Percentiles rank a stretch among this genome's conserved stretches.
Evolutionary conservation across 2,888 invertebrate species (phyloP).

Genomic region (Hipparchia sbordonii): DNA sequence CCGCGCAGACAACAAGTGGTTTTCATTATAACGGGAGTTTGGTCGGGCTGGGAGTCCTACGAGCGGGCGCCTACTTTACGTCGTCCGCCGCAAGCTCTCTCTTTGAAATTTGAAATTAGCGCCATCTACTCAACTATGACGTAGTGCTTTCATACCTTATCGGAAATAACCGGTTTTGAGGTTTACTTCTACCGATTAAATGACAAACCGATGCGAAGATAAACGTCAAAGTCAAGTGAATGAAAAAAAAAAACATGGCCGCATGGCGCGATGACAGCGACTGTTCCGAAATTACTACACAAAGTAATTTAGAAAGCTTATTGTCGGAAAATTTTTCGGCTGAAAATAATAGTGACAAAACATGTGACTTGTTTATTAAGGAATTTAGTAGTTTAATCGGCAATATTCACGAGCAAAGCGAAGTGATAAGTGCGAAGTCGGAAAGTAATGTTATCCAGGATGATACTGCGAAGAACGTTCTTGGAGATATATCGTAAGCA

Average conservation of each 20-base stretch:
- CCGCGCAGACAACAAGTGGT: conserved; percentile 77
- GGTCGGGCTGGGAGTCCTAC: conserved; percentile 65
- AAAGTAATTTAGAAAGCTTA: conserved; percentile 45
- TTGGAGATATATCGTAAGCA: conserved; percentile 53
- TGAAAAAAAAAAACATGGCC: conserved; percentile 64
- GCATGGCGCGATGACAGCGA: conserved; percentile 68
- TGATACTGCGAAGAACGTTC: conserved; percentile 46
- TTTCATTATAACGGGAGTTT: conserved; percentile 80
- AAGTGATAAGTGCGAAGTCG: conserved; percentile 43
- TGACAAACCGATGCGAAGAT: conserved; percentile 22
- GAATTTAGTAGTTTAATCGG: conserved; percentile 4
- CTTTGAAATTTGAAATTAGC: conserved; percentile 51
- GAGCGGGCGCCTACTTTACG: conserved; percentile 50
- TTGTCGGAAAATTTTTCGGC: conserved; percentile 42
- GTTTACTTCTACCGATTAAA: conserved; percentile 45
- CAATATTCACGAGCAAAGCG: background rate
- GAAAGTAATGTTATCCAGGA: conserved; percentile 52
- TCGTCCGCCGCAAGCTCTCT: conserved; percentile 55
- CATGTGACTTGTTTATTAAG: conserved; percentile 40
- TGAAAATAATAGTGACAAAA: conserved; percentile 28
- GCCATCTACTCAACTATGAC: conserved; percentile 58
- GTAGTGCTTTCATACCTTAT: conserved; percentile 19
- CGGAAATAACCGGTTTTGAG: conserved; percentile 38
- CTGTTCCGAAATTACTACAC: conserved; percentile 47
- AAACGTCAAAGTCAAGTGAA: conserved; percentile 15